phyloP scores from a whole-genome alignment of 2,113 vertebrate genomes.

The Formicarius rufipectus region DNA sequence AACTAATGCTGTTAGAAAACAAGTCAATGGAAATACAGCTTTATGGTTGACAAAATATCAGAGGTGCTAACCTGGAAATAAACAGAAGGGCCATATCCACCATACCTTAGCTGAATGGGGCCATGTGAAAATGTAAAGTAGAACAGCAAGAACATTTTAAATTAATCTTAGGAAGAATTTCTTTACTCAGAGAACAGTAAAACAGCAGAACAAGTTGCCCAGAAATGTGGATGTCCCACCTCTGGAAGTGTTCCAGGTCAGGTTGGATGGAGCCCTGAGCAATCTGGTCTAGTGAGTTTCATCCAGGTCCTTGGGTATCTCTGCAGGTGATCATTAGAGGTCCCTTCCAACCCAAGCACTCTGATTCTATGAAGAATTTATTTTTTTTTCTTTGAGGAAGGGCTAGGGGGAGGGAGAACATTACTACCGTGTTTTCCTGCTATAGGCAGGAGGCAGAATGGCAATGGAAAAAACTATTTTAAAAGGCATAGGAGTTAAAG shows the following conservation, averaged over 20 bases:
- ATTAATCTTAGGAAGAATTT: neutral
- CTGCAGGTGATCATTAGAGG: neutral
- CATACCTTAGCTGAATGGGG: neutral
- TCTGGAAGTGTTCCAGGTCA: neutral
- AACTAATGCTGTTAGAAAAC: neutral
- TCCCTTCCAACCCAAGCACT: neutral
- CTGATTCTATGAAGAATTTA: neutral
- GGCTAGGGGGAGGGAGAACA: rapidly evolving
- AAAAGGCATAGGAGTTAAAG: neutral
- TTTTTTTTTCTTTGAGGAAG: neutral
- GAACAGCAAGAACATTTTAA: neutral
- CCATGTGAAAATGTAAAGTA: neutral
- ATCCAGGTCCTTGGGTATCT: neutral
- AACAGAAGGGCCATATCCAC: neutral
- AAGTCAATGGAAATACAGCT: neutral
- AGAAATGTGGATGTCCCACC: neutral
- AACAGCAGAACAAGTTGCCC: neutral
- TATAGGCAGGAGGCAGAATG: neutral
- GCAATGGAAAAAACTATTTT: neutral
- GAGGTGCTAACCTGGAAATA: neutral
- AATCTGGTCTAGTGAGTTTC: neutral
- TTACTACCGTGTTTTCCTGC: neutral
- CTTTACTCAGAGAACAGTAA: neutral
- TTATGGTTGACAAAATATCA: neutral
- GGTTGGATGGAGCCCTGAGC: neutral